Evolutionary conservation across 1,140 invertebrate species (phyloP).

Genomic region (Steinernema khuongi): DNA sequence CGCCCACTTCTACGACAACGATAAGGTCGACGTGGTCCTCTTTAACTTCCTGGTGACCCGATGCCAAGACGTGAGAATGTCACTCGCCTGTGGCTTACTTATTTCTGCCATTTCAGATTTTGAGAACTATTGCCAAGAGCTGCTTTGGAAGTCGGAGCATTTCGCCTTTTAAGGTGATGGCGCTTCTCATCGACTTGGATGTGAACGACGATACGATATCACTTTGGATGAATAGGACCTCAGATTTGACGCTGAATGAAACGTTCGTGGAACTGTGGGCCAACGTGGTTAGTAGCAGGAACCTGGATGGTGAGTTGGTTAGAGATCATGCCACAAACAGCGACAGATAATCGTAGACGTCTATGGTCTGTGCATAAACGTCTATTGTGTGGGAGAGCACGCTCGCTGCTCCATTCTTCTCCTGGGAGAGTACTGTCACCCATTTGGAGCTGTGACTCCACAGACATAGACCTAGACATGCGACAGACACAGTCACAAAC

Average conservation of each 20-base stretch:
- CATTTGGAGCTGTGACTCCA: no score
- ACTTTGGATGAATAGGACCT: neutral
- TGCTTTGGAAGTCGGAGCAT: neutral
- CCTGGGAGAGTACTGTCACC: no score
- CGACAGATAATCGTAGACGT: no score
- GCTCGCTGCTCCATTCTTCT: no score
- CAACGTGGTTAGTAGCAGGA: neutral
- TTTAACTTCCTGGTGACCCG: neutral
- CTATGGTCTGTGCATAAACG: no score
- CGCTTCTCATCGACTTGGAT: neutral
- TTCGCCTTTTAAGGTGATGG: neutral
- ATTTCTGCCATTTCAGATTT: slow-evolving; percentile 2
- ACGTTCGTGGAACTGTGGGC: slow-evolving; percentile 1
- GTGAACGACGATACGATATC: neutral
- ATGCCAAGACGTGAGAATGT: neutral
- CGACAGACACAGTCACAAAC: no score
- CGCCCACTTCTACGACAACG: slow-evolving; percentile 6
- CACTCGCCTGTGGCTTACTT: neutral
- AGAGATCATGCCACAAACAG: no score
- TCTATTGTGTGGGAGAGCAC: no score
- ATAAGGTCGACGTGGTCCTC: neutral
- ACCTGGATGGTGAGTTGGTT: neutral
- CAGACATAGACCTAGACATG: no score
- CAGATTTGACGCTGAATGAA: neutral
- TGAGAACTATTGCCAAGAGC: neutral